phyloP scores from a whole-genome alignment of 1,140 invertebrate genomes.

The Argopecten irradians region DNA sequence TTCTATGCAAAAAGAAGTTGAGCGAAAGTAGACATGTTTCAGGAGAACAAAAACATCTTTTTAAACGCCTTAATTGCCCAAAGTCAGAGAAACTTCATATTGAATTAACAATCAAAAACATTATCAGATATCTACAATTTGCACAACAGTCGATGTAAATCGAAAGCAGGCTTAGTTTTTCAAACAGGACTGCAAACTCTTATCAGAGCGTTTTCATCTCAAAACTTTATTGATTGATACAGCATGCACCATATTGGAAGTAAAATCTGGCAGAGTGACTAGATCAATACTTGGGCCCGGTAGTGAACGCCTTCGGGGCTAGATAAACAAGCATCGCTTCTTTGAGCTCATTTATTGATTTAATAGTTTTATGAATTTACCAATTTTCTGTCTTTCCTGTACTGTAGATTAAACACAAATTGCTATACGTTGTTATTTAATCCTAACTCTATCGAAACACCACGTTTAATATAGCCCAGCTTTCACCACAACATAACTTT shows the following conservation, averaged over 20 bases:
- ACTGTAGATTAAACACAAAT: background rate
- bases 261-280: background rate
- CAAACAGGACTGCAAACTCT: background rate
- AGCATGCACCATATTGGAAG: conserved; percentile 7
- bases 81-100: too few species aligned
- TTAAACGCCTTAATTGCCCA: too few species aligned
- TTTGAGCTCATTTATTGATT: background rate
- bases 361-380: background rate
- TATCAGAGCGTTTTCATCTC: background rate
- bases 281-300: background rate
- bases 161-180: background rate
- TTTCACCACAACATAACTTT: background rate
- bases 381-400: background rate
- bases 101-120: too few species aligned
- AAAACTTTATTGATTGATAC: background rate
- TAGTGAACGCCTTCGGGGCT: background rate
- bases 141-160: background rate
- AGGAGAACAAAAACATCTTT: too few species aligned
- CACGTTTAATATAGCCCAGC: background rate
- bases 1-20: too few species aligned
- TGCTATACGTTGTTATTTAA: background rate
- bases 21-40: too few species aligned
- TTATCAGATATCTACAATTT: background rate
- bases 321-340: background rate
- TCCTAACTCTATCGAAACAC: background rate